phyloP scores from a whole-genome alignment of 2,113 vertebrate genomes.

The Odocoileus virginianus region DNA sequence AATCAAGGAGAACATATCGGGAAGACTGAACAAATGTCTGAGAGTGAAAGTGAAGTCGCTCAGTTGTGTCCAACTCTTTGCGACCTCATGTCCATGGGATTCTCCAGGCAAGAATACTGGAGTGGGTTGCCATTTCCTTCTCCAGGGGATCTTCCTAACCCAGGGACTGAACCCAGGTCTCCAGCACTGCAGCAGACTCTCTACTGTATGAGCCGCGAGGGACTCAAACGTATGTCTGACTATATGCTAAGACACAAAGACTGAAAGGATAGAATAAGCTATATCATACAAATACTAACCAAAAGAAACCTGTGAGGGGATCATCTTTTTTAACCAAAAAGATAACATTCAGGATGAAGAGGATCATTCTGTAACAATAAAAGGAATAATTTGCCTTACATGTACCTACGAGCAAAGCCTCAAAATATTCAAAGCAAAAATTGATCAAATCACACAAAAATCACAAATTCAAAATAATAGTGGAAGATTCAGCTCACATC shows the following conservation, averaged over 20 bases:
- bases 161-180: not conserved
- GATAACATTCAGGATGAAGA: not conserved
- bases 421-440: conserved; percentile 2
- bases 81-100: not conserved
- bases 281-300: not conserved
- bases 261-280: not conserved
- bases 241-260: not conserved
- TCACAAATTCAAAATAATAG: not conserved
- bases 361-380: not conserved
- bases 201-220: not conserved
- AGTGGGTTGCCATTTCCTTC: not conserved
- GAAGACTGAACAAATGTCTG: not conserved
- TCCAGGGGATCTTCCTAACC: not conserved
- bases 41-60: not conserved
- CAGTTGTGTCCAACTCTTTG: not conserved
- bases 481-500: not conserved
- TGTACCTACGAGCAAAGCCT: not conserved
- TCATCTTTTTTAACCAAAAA: not conserved
- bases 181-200: not conserved
- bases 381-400: not conserved
- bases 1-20: not conserved
- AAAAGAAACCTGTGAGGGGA: not conserved
- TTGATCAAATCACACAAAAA: not conserved
- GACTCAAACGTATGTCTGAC: not conserved
- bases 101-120: not conserved